Base-by-base conservation (phyloP, 2,113 vertebrate genomes). In the Cranoglanis bouderius region DNA sequence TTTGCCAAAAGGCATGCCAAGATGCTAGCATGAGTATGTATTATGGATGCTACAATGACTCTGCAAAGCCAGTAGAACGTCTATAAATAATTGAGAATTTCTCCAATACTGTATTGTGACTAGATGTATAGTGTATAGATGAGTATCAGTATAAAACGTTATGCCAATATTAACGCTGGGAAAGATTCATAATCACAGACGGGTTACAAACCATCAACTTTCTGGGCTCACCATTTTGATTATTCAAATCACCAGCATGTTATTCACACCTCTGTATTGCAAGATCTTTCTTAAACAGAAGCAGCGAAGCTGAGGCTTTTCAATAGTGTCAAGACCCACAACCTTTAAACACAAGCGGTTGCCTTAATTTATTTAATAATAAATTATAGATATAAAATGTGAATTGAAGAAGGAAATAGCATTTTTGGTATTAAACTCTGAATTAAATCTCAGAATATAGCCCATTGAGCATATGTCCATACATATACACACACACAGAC, bases 21-120 rank as follows among this genome's bases (percentile, higher is more conserved):
- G 32, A 35, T 35, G n/a, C 55, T 61, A 59, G 55, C 24, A 12
- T 61, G 38, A 43, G 35, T 59, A 38, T 35, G 80, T 35, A 57
- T 55, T 82, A 59, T 59, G 53, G 35, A 77, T 46, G 72, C 85
- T 86, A 61, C 53, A 55, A 77, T 51, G 40, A 43, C 35, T 86
- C 24, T 40, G 16, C 35, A 77, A 77, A 86, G 53, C 55, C 72
- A 61, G 55, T 3, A 43, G 70, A 43, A n/a, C 10, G 29, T 40
- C 74, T 75, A 59, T 75, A 59, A 75, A 77, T 75, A 59, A 57
- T 0, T 21, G 38, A 29, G 38, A 21, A 86, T 74, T 9, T 57
- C 51, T 61, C 53, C 4, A 78, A 6, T 19, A 40, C 55, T 40
- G 32, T 26, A 1, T n/a, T 57, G 32, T 57, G 14, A 21, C 4